phyloP scores from a whole-genome alignment of 1,140 invertebrate genomes.

The Drosophila lowei region DNA sequence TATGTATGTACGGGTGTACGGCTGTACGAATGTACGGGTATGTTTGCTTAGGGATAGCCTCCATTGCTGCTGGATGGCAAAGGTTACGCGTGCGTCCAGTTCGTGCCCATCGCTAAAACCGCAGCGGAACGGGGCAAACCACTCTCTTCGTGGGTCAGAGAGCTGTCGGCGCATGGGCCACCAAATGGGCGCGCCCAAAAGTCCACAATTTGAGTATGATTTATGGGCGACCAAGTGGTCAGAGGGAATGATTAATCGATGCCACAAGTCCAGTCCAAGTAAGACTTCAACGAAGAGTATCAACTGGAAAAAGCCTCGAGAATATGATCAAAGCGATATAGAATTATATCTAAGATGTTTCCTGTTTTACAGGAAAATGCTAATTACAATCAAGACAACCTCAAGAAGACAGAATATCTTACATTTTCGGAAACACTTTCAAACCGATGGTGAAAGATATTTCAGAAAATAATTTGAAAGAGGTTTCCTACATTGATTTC shows the following conservation, averaged over 20 bases:
- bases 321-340: too few relatives aligned
- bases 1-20: conserved; percentile 12
- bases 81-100: conserved; percentile 74
- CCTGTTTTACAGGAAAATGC: too few relatives aligned
- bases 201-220: conserved; percentile 53
- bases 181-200: conserved; percentile 13
- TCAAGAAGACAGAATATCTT: too few relatives aligned
- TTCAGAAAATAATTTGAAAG: too few relatives aligned
- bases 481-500: too few relatives aligned
- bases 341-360: too few relatives aligned
- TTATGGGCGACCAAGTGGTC: conserved; percentile 44
- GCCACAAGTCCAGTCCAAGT: neutral
- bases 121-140: conserved; percentile 29
- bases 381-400: too few relatives aligned
- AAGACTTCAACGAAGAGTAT: too few relatives aligned
- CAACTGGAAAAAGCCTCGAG: too few relatives aligned
- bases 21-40: conserved; percentile 9
- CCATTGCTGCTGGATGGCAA: conserved; percentile 39
- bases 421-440: too few relatives aligned
- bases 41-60: conserved; percentile 7
- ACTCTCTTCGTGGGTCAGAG: conserved; percentile 50
- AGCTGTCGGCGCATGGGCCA: conserved; percentile 58
- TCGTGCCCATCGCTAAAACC: conserved; percentile 49
- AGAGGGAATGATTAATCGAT: conserved; percentile 33
- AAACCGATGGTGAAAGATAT: too few relatives aligned